phyloP scores from a whole-genome alignment of 2,797 vertebrate genomes.

The Oophaga sylvatica region DNA sequence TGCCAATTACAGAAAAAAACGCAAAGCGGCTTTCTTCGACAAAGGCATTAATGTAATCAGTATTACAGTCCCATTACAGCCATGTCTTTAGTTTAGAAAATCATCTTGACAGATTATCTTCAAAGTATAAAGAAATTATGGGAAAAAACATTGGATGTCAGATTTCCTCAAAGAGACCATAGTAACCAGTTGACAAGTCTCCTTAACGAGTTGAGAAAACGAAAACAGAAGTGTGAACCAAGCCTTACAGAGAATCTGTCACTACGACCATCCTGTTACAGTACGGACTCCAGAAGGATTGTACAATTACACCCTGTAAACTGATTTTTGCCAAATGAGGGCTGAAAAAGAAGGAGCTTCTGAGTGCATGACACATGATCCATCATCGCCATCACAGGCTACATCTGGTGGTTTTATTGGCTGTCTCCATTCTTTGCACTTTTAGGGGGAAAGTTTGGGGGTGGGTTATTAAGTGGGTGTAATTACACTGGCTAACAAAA shows the following conservation, averaged over 20 bases:
- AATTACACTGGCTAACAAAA: not conserved
- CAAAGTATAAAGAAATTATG: not conserved
- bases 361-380: too few species aligned
- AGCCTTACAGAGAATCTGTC: conserved; percentile 1
- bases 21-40: too few species aligned
- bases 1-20: too few species aligned
- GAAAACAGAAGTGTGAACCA: not conserved
- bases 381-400: not conserved
- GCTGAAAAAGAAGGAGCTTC: too few species aligned
- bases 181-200: not conserved
- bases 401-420: not conserved
- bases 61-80: too few species aligned
- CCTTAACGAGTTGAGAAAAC: not conserved
- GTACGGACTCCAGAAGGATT: too few species aligned
- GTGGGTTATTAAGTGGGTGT: not conserved
- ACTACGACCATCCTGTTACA: not conserved
- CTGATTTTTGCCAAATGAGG: too few species aligned
- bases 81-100: too few species aligned
- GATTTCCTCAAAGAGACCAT: not conserved
- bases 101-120: too few species aligned
- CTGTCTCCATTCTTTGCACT: not conserved
- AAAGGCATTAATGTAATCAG: too few species aligned
- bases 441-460: not conserved
- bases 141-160: not conserved
- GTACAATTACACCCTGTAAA: not conserved